These are phyloP conservation scores for Engraulis encrasicolus DNA, from an alignment of 2,113 vertebrate species.

Conservation along the genomic window DNA sequence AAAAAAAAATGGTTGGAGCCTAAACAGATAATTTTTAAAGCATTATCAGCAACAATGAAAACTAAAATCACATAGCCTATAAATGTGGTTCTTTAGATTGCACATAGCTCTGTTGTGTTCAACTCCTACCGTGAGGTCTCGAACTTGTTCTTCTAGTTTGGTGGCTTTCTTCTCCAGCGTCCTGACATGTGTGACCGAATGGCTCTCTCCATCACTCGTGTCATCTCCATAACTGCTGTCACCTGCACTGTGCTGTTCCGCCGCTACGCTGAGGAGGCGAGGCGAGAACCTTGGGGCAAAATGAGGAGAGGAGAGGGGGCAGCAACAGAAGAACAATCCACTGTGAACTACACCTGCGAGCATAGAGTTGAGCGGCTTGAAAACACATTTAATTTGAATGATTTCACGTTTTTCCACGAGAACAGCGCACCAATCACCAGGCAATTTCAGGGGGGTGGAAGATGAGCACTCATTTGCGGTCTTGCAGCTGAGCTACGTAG, in stretches of 20 bases:
- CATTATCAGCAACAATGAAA: not conserved
- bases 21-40: not conserved
- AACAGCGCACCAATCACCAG: too few relatives aligned
- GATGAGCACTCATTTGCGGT: too few relatives aligned
- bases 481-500: too few relatives aligned
- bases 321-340: not conserved
- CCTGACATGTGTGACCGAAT: conserved; percentile 67
- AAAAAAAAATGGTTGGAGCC: not conserved
- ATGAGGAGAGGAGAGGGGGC: too few relatives aligned
- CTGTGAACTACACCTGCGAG: not conserved
- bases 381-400: too few relatives aligned
- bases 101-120: not conserved
- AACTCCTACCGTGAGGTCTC: conserved; percentile 80
- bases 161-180: conserved; percentile 74
- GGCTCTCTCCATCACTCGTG: conserved; percentile 70
- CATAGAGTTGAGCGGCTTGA: not conserved
- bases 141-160: conserved; percentile 83
- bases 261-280: conserved; percentile 76
- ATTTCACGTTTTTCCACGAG: too few relatives aligned
- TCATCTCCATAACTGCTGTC: conserved; percentile 69
- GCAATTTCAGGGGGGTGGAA: too few relatives aligned
- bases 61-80: not conserved
- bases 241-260: conserved; percentile 77
- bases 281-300: conserved; percentile 62
- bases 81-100: not conserved